A percentile compares a stretch with the other conserved stretches of the same genome.
phyloP scores from a whole-genome alignment of 2,113 vertebrate species.

The Psophia crepitans region DNA sequence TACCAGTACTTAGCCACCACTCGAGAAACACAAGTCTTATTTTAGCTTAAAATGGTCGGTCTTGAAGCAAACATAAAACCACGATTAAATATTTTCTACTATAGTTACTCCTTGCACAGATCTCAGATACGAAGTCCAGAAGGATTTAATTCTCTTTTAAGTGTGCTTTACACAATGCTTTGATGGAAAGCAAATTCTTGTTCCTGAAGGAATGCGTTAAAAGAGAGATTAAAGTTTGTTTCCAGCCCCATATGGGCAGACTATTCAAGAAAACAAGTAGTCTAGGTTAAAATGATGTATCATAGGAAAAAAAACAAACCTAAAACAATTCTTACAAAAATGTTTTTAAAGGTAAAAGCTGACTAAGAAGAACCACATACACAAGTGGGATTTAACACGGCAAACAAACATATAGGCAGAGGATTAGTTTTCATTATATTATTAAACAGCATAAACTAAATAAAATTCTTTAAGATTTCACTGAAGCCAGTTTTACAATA shows the following conservation, averaged over 20 bases:
- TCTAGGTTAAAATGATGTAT: constrained; percentile 36
- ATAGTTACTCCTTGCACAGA: neutral
- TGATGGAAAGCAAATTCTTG: constrained; percentile 58
- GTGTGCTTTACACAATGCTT: constrained; percentile 22
- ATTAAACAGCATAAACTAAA: constrained; percentile 55
- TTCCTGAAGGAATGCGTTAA: constrained; percentile 56
- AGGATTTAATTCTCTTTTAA: constrained; percentile 54
- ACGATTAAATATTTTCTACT: constrained; percentile 4
- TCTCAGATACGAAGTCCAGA: neutral
- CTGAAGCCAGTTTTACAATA: constrained; percentile 61
- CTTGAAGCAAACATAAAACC: neutral
- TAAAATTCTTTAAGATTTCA: constrained; percentile 44
- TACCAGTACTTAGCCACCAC: neutral
- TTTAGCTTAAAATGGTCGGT: neutral
- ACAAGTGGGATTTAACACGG: neutral
- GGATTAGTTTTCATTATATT: constrained; percentile 56
- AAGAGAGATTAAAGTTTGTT: constrained; percentile 57
- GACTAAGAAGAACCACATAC: neutral
- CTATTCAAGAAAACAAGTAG: constrained; percentile 56
- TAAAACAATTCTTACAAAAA: neutral
- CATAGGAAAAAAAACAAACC: neutral
- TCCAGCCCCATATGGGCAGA: constrained; percentile 21
- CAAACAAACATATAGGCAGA: neutral
- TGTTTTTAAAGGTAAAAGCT: constrained; percentile 49
- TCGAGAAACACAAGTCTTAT: neutral